Percentiles rank a stretch among this genome's conserved stretches.
These are phyloP conservation scores for Grus americana DNA, from an alignment of 2,113 vertebrate genomes.

Conservation along the genomic window DNA sequence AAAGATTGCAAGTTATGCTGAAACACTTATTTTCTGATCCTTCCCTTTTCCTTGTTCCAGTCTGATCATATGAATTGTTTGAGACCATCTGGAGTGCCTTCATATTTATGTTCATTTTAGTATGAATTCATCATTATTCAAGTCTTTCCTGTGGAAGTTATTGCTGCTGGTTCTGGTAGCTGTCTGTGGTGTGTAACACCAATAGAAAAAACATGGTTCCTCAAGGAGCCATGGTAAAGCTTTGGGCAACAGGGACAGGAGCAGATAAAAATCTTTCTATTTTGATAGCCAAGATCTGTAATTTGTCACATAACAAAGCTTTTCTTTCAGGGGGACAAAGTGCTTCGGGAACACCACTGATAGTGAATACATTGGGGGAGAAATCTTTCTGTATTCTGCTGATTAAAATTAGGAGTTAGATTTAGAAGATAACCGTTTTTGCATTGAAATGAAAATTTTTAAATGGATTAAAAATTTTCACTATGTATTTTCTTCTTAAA, in stretches of 20 bases:
- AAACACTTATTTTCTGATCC: not conserved
- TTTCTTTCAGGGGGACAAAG: not conserved
- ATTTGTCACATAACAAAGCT: not conserved
- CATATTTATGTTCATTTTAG: not conserved
- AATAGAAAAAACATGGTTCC: rapidly evolving
- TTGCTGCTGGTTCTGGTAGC: not conserved
- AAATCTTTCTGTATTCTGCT: not conserved
- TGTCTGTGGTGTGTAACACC: not conserved
- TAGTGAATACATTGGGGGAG: not conserved
- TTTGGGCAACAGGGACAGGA: not conserved
- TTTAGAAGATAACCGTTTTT: not conserved
- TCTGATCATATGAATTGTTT: slow-evolving; percentile 7
- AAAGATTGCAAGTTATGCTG: not conserved
- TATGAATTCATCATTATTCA: not conserved
- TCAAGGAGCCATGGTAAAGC: not conserved
- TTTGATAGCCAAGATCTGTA: not conserved
- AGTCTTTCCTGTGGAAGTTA: not conserved
- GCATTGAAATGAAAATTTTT: not conserved
- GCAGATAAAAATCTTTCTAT: not conserved
- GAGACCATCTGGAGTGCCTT: not conserved
- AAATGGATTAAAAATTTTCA: not conserved
- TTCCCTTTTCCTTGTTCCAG: not conserved
- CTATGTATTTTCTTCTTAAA: not conserved
- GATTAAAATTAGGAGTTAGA: not conserved
- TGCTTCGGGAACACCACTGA: not conserved